phyloP scores from a whole-genome alignment of 2,113 vertebrate species.

The Maccullochella peelii region DNA sequence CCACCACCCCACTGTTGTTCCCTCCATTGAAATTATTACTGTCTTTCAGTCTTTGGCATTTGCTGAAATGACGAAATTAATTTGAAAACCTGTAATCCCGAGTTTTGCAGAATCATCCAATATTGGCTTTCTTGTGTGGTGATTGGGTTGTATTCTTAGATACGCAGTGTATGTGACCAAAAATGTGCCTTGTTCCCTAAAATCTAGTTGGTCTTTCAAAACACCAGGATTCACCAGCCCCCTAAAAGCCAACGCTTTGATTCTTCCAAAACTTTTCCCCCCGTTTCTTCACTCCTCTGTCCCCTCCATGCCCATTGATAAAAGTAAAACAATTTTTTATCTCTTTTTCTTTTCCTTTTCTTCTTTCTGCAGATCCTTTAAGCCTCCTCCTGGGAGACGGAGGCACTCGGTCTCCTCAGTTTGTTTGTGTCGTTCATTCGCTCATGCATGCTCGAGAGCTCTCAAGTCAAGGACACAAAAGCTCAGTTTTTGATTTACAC shows the following conservation, averaged over 20 bases:
- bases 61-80: not conserved
- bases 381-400: slow-evolving; percentile 63
- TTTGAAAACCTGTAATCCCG: not conserved
- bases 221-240: not conserved
- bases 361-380: slow-evolving; percentile 55
- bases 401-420: slow-evolving; percentile 45
- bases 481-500: slow-evolving; percentile 73
- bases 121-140: not conserved
- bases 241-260: not conserved
- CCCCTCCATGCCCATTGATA: slow-evolving; percentile 16
- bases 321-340: slow-evolving; percentile 46
- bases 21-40: not conserved
- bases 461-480: slow-evolving; percentile 73
- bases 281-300: not conserved
- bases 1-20: too few relatives aligned
- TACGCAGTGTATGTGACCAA: not conserved
- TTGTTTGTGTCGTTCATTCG: slow-evolving; percentile 66
- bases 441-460: slow-evolving; percentile 58
- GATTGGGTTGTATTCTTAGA: not conserved
- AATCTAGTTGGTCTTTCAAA: not conserved
- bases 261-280: not conserved
- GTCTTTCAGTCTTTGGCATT: not conserved
- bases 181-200: not conserved
- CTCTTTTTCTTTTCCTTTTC: slow-evolving; percentile 26
- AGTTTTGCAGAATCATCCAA: not conserved